These are phyloP conservation scores for Catocala sponsa DNA, from an alignment of 2,888 invertebrate genomes.

Conservation along the genomic window DNA sequence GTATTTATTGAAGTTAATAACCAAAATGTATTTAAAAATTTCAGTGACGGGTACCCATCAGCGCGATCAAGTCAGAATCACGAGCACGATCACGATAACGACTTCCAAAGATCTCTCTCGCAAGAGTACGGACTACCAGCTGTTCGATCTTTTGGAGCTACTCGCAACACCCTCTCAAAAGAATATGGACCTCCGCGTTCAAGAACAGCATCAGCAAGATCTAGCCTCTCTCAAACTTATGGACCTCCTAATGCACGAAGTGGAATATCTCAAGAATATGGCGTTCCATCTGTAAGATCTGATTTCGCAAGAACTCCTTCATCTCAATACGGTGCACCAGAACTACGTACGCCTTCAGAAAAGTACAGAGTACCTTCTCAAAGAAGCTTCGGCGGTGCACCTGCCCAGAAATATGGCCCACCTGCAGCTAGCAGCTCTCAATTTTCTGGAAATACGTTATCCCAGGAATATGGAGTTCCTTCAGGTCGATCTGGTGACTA, in stretches of 20 bases:
- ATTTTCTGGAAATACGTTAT: constrained; percentile 44
- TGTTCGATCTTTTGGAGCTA: constrained; percentile 32
- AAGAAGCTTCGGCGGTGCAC: constrained; percentile 51
- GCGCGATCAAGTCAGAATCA: constrained; percentile 51
- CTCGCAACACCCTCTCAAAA: constrained; percentile 51
- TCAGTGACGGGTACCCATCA: constrained; percentile 71
- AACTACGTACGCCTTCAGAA: constrained; percentile 59
- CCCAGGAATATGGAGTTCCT: constrained; percentile 67
- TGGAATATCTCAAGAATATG: constrained; percentile 51
- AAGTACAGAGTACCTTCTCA: constrained; percentile 63
- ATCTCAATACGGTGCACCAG: constrained; percentile 58
- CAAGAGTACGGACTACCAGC: constrained; percentile 59
- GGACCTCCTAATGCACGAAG: constrained; percentile 32
- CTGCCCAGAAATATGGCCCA: constrained; percentile 61
- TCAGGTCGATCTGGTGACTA: constrained; percentile 45
- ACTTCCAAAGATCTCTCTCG: constrained; percentile 56
- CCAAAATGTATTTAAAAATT: too few species aligned
- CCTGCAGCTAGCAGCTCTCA: constrained; percentile 53
- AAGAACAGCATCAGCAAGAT: constrained; percentile 28
- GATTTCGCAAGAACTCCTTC: constrained; percentile 56
- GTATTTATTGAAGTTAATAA: too few species aligned
- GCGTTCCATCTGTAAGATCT: constrained; percentile 37
- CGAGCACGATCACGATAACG: constrained; percentile 46
- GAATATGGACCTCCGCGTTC: constrained; percentile 58
- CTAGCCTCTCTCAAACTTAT: constrained; percentile 46